phyloP scores from a whole-genome alignment of 2,113 vertebrate species.

The Myiozetetes cayanensis region DNA sequence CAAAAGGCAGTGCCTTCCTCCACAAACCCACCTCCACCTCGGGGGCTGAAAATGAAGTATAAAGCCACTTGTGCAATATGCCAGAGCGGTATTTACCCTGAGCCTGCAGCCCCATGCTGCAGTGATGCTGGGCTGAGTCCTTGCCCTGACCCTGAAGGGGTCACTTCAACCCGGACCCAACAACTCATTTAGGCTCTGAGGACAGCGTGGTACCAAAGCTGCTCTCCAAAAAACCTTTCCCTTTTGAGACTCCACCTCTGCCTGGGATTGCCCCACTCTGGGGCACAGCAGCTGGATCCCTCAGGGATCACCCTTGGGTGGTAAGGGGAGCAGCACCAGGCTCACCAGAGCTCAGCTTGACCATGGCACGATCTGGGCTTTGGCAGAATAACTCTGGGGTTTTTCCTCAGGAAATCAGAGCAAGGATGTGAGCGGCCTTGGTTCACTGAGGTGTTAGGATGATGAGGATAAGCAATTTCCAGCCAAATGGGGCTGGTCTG shows the following conservation, averaged over 20 bases:
- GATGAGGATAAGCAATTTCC: neutral
- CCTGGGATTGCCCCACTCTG: neutral
- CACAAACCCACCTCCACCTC: neutral
- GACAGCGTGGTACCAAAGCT: neutral
- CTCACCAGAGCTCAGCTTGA: neutral
- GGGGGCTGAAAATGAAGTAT: neutral
- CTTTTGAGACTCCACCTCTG: accelerated
- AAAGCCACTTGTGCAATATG: neutral
- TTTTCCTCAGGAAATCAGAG: neutral
- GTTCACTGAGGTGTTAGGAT: accelerated
- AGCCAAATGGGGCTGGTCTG: neutral
- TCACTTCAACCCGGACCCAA: neutral
- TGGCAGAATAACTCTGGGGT: neutral
- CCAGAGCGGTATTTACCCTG: neutral
- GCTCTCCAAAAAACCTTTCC: accelerated
- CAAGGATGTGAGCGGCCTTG: accelerated
- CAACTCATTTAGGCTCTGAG: neutral
- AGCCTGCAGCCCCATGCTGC: no score
- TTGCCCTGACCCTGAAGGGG: accelerated
- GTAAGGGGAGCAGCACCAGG: neutral
- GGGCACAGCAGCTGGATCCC: neutral
- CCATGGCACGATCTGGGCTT: neutral
- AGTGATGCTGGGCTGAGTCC: neutral
- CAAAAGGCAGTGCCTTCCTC: neutral
- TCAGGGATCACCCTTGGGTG: neutral